phyloP scores from a whole-genome alignment of 2,888 invertebrate species.

The Sesamia inferens region DNA sequence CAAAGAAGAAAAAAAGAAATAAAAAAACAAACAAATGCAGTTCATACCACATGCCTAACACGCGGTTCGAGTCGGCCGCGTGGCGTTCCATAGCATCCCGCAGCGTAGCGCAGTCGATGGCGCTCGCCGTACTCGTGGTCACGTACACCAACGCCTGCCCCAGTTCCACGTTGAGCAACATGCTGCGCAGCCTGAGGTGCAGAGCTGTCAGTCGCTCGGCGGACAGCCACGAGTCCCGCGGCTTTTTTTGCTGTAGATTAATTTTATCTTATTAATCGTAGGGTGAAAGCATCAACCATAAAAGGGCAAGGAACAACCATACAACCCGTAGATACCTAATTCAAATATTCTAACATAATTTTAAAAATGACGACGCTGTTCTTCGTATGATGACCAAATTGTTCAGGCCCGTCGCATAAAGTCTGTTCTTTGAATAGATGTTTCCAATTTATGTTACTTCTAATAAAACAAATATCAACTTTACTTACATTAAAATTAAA shows the following conservation, averaged over 20 bases:
- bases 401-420: no score
- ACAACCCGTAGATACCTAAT: no score
- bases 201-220: constrained; percentile 68
- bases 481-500: no score
- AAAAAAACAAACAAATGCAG: not conserved
- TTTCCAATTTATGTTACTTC: no score
- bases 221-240: constrained; percentile 62
- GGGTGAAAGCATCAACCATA: not conserved
- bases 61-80: constrained; percentile 67
- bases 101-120: constrained; percentile 85
- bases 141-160: constrained; percentile 91
- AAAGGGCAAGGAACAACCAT: no score
- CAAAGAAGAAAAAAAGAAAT: no score
- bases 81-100: constrained; percentile 83
- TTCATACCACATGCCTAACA: constrained; percentile 76
- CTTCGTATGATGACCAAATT: no score
- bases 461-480: no score
- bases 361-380: no score
- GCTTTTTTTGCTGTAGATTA: constrained; percentile 1
- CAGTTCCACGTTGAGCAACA: constrained; percentile 85
- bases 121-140: constrained; percentile 89
- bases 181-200: constrained; percentile 74
- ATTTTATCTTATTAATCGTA: not conserved
- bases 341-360: not conserved
- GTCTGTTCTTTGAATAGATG: no score